phyloP scores from a whole-genome alignment of 2,888 invertebrate species.

The Pseudeuparius sepicola region DNA sequence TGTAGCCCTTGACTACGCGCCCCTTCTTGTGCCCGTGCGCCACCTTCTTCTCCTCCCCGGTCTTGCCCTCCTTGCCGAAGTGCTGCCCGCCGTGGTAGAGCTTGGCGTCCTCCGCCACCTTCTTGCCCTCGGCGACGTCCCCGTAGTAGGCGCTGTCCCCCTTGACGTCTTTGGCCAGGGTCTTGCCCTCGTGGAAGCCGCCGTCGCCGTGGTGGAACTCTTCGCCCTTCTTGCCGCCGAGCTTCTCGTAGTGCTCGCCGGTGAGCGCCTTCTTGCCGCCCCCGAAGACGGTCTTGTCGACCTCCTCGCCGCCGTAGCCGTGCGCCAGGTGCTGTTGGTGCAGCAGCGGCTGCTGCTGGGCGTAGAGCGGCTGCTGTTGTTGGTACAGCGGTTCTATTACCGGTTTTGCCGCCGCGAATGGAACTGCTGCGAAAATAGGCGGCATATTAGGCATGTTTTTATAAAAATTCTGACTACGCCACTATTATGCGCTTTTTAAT shows the following conservation, averaged over 20 bases:
- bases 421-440: too few relatives aligned
- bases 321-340: slow-evolving; percentile 10
- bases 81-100: slow-evolving; percentile 49
- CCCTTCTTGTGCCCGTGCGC: slow-evolving; percentile 54
- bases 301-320: slow-evolving; percentile 35
- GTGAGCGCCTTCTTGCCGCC: slow-evolving; percentile 48
- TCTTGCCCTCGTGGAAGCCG: slow-evolving; percentile 42
- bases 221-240: slow-evolving; percentile 46
- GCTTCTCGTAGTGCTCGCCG: slow-evolving; percentile 43
- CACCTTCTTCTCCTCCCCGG: slow-evolving; percentile 46
- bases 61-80: slow-evolving; percentile 47
- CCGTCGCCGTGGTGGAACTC: slow-evolving; percentile 47
- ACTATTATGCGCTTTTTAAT: too few relatives aligned
- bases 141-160: slow-evolving; percentile 46
- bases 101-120: slow-evolving; percentile 50
- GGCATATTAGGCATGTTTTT: too few relatives aligned
- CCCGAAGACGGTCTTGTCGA: slow-evolving; percentile 48
- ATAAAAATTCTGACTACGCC: too few relatives aligned
- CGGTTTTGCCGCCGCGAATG: too few relatives aligned
- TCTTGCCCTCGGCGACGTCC: slow-evolving; percentile 48
- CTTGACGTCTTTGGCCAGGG: slow-evolving; percentile 36
- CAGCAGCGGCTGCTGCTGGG: slow-evolving; percentile 3
- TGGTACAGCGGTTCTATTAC: too few relatives aligned
- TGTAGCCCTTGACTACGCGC: slow-evolving; percentile 56
- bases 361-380: too few relatives aligned